A percentile compares a stretch with the other conserved stretches of the same genome.
These are phyloP conservation scores for Pseudorasbora parva DNA, from an alignment of 2,113 vertebrate species.

Conservation along the genomic window DNA sequence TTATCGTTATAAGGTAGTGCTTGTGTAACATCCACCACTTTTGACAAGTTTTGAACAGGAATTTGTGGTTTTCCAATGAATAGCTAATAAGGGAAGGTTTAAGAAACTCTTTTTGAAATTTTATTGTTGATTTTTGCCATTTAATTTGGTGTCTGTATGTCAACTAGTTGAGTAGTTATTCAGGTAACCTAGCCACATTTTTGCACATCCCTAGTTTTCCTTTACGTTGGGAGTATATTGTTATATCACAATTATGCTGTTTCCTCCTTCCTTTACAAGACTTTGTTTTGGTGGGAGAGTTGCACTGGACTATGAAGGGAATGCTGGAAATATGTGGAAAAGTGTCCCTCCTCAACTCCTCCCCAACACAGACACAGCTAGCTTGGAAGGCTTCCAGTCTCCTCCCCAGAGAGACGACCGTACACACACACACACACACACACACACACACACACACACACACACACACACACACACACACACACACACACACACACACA, in stretches of 20 bases:
- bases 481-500: not conserved
- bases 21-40: not conserved
- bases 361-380: constrained; percentile 27
- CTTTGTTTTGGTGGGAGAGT: constrained; percentile 17
- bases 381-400: constrained; percentile 46
- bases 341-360: constrained; percentile 20
- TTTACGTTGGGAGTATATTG: not conserved
- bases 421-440: not conserved
- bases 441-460: not conserved
- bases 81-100: not conserved
- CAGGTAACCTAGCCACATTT: not conserved
- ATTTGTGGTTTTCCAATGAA: not conserved
- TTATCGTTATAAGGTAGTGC: not conserved
- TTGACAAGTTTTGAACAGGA: not conserved
- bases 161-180: not conserved
- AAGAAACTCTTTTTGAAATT: not conserved
- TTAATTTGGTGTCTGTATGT: not conserved
- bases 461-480: not conserved
- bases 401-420: constrained; percentile 16
- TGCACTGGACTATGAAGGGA: constrained; percentile 24
- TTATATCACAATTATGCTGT: not conserved
- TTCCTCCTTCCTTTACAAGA: constrained; percentile 7
- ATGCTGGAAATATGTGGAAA: constrained; percentile 47
- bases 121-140: not conserved
- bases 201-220: not conserved